phyloP scores from a whole-genome alignment of 1,140 invertebrate genomes.

The Aporrectodea caliginosa region DNA sequence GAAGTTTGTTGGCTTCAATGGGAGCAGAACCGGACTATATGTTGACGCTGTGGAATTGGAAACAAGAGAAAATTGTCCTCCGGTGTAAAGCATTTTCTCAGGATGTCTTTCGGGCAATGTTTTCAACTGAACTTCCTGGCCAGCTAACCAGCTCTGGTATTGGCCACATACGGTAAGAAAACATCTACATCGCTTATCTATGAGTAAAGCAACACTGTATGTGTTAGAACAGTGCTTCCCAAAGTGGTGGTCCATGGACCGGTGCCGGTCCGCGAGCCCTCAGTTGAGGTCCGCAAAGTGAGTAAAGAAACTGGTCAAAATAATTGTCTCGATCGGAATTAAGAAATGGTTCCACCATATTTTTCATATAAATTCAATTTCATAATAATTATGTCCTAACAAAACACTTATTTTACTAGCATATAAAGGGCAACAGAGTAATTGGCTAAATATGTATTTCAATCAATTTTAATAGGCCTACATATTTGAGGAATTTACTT shows the following conservation, averaged over 20 bases:
- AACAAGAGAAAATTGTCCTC: slow-evolving; percentile 67
- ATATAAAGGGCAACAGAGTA: no score
- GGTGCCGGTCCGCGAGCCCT: no score
- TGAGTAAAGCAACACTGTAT: not conserved
- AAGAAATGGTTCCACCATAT: no score
- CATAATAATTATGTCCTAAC: no score
- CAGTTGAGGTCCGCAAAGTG: no score
- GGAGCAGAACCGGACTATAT: slow-evolving; percentile 80
- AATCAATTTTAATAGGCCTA: no score
- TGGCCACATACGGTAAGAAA: slow-evolving; percentile 69
- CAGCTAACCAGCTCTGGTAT: slow-evolving; percentile 71
- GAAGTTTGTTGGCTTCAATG: slow-evolving; percentile 74
- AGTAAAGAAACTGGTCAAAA: no score
- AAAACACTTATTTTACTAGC: no score
- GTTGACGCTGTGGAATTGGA: slow-evolving; percentile 84
- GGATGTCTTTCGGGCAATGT: slow-evolving; percentile 69
- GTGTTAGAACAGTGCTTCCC: not conserved
- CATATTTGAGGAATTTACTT: not conserved
- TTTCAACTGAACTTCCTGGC: slow-evolving; percentile 72
- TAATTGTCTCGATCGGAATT: not conserved
- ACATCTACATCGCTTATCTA: not conserved
- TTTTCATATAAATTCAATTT: not conserved
- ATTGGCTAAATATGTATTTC: no score
- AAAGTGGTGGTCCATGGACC: no score
- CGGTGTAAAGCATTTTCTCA: slow-evolving; percentile 74